These are phyloP conservation scores for Nomia melanderi DNA, from an alignment of 1,140 invertebrate genomes.

Conservation along the genomic window DNA sequence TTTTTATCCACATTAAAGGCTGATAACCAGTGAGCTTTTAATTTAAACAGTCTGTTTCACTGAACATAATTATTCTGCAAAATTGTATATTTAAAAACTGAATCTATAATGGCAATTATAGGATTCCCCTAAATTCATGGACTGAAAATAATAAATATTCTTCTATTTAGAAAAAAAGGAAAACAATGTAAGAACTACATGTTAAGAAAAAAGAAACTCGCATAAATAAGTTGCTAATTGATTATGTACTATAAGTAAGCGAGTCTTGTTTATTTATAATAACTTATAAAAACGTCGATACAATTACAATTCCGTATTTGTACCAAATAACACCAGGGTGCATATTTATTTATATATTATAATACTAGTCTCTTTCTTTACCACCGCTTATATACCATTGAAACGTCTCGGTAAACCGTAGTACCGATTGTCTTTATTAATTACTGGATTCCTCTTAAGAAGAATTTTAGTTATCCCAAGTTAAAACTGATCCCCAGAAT, in stretches of 20 bases:
- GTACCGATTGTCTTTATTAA: constrained; percentile 17
- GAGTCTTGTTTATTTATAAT: constrained; percentile 73
- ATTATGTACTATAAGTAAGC: constrained; percentile 43
- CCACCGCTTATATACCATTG: constrained; percentile 26
- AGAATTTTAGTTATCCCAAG: not conserved
- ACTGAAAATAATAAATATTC: constrained; percentile 31
- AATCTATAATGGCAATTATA: not conserved
- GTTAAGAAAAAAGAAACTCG: not conserved
- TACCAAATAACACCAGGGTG: constrained; percentile 63
- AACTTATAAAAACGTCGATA: constrained; percentile 73
- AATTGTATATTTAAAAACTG: not conserved
- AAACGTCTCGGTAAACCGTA: constrained; percentile 35
- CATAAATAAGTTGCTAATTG: constrained; percentile 29
- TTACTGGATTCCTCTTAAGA: not conserved
- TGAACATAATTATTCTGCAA: not conserved
- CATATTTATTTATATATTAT: constrained; percentile 58
- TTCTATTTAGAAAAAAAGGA: not conserved
- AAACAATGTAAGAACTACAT: constrained; percentile 8
- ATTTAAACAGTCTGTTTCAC: constrained; percentile 20
- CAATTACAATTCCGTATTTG: constrained; percentile 70
- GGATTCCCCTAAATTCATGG: not conserved
- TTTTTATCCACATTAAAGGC: constrained; percentile 75
- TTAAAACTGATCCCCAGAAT: constrained; percentile 1
- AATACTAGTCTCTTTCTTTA: constrained; percentile 48
- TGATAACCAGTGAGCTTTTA: constrained; percentile 65